Evolutionary conservation across 2,888 invertebrate genomes (phyloP).

Genomic region (Athalia circularis): DNA sequence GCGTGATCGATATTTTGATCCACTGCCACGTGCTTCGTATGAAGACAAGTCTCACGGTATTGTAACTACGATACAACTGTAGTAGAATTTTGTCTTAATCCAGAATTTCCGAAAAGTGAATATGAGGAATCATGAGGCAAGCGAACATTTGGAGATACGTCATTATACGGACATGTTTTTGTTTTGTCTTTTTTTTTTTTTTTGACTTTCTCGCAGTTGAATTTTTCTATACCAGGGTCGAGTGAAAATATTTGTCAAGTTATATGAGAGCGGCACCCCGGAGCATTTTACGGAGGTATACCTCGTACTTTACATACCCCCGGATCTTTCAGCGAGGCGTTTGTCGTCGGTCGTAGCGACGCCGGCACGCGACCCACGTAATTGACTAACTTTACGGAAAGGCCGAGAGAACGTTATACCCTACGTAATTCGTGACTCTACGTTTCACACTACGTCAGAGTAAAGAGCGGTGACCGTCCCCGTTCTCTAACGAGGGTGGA

Average conservation of each 20-base stretch:
- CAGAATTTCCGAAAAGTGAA: too few species aligned
- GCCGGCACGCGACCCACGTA: conserved; percentile 40
- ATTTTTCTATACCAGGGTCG: too few species aligned
- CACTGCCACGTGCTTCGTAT: conserved; percentile 2
- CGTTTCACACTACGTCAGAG: conserved; percentile 26
- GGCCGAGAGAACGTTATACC: not conserved
- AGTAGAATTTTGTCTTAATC: too few species aligned
- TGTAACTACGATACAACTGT: too few species aligned
- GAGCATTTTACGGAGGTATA: not conserved
- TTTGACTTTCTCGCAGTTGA: too few species aligned
- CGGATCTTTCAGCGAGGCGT: conserved; percentile 30
- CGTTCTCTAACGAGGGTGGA: conserved; percentile 9
- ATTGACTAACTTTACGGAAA: conserved; percentile 40
- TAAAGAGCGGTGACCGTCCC: conserved; percentile 17
- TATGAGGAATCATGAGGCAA: too few species aligned
- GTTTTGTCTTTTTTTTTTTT: not conserved
- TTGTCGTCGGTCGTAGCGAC: conserved; percentile 34
- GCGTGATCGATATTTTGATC: conserved; percentile 10
- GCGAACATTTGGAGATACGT: too few species aligned
- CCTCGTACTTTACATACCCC: not conserved
- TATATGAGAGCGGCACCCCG: not conserved
- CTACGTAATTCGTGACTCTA: conserved; percentile 13
- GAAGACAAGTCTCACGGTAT: not conserved
- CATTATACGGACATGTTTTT: not conserved
- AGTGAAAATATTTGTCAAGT: conserved; percentile 1